A percentile compares a stretch with the other conserved stretches of the same genome.
phyloP scores from a whole-genome alignment of 30 jellyfish, hydroid and myxozoan genomes.

The Cassiopea xamachana region DNA sequence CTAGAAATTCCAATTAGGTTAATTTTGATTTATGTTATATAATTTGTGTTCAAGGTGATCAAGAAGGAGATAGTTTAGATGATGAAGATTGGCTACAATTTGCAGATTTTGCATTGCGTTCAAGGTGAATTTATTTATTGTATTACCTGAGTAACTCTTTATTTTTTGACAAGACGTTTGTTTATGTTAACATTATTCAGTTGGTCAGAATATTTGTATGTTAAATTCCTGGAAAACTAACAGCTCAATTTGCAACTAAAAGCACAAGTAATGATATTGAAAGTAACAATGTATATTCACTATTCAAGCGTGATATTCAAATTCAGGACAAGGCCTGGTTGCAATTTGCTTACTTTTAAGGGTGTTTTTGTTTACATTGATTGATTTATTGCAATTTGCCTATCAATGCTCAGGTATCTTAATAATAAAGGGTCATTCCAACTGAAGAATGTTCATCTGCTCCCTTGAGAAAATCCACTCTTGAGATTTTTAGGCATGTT shows the following conservation, averaged over 20 bases:
- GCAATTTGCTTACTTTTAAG: too few species aligned
- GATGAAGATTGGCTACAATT: constrained; percentile 32
- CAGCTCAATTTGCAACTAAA: background rate
- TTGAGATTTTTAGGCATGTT: too few species aligned
- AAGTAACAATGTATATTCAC: background rate
- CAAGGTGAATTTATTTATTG: constrained; percentile 11
- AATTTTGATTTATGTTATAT: background rate
- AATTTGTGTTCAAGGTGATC: constrained; percentile 1
- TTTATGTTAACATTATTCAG: background rate
- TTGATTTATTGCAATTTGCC: too few species aligned
- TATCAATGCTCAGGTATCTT: too few species aligned
- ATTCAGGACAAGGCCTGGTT: too few species aligned
- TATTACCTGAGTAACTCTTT: background rate
- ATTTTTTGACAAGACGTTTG: too few species aligned
- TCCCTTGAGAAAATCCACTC: too few species aligned
- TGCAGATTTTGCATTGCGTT: constrained; percentile 25
- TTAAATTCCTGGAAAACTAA: background rate
- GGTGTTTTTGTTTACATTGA: too few species aligned
- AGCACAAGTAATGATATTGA: background rate
- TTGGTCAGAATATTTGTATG: background rate
- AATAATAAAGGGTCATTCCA: too few species aligned
- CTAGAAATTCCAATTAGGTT: too few species aligned
- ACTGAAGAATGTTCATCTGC: too few species aligned
- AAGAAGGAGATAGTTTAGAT: constrained; percentile 25
- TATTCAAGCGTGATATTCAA: too few species aligned